Conservation (phyloP, 2,888 invertebrate species). For the Drepana falcataria region DNA sequence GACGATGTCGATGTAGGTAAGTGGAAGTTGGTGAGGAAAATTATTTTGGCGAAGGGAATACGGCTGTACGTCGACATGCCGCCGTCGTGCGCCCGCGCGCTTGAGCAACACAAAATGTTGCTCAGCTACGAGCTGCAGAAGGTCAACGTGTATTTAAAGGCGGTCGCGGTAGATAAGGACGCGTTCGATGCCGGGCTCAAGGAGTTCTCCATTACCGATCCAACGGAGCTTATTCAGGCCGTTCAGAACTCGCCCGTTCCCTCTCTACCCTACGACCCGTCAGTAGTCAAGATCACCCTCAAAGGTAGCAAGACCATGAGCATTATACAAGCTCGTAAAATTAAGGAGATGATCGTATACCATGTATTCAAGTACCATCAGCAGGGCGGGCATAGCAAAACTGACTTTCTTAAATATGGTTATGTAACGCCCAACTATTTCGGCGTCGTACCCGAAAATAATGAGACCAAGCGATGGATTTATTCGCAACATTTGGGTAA, state of each 20-base stretch:
- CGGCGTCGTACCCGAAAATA: constrained; percentile 54
- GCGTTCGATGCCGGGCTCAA: constrained; percentile 56
- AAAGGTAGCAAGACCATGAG: constrained; percentile 44
- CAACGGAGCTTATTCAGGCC: constrained; percentile 23
- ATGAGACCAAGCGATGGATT: constrained; percentile 53
- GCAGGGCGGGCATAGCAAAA: constrained; percentile 31
- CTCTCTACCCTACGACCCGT: constrained; percentile 32
- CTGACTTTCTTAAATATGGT: constrained; percentile 59
- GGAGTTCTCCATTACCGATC: constrained; percentile 28
- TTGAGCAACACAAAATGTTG: constrained; percentile 53
- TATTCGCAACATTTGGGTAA: constrained; percentile 42
- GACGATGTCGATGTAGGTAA: constrained; percentile 49
- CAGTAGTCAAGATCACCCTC: constrained; percentile 46
- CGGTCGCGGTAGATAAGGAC: constrained; percentile 60
- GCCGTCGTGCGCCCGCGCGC: constrained; percentile 53
- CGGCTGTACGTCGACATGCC: constrained; percentile 67
- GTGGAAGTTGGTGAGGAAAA: constrained; percentile 66
- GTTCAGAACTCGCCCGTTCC: constrained; percentile 46
- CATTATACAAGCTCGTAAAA: constrained; percentile 43
- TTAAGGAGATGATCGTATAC: constrained; percentile 55
- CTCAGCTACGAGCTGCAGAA: constrained; percentile 66
- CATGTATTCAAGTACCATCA: constrained; percentile 53
- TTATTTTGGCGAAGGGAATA: constrained; percentile 53
- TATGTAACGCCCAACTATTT: constrained; percentile 49
- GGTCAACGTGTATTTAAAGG: constrained; percentile 59